Conservation (phyloP, 2,113 vertebrate species). For the Phrynosoma platyrhinos region DNA sequence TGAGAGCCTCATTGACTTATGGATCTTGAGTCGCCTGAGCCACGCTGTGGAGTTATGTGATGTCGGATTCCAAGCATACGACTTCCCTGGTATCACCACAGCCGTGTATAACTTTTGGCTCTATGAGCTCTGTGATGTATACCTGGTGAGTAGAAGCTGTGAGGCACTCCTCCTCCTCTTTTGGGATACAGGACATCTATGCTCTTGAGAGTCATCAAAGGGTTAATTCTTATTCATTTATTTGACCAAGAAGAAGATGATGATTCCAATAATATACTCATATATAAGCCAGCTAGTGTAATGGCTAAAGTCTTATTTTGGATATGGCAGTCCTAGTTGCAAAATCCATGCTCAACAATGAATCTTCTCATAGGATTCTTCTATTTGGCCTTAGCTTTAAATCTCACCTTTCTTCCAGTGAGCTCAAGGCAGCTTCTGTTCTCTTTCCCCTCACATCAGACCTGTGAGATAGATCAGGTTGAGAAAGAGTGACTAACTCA, state of each 20-base stretch:
- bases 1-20: conserved; percentile 85
- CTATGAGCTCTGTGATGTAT: conserved; percentile 92
- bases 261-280: background rate
- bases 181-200: too few species aligned
- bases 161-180: too few species aligned
- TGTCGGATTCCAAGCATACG: conserved; percentile 83
- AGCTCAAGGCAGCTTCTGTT: too few species aligned
- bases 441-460: too few species aligned
- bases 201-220: too few species aligned
- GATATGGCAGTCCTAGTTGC: background rate
- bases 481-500: too few species aligned
- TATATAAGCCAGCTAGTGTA: background rate
- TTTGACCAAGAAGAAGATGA: too few species aligned
- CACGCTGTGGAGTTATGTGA: conserved; percentile 83
- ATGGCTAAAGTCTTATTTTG: background rate
- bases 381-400: too few species aligned
- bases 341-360: too few species aligned
- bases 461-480: too few species aligned
- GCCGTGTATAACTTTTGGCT: conserved; percentile 94
- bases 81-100: conserved; percentile 87
- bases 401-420: too few species aligned
- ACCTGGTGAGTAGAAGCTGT: conserved; percentile 79
- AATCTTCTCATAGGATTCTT: background rate
- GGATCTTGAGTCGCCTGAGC: conserved; percentile 87
- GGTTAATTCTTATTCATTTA: too few species aligned